Evolutionary conservation across 2,113 vertebrate genomes (phyloP).

Genomic region (Eretmochelys imbricata): DNA sequence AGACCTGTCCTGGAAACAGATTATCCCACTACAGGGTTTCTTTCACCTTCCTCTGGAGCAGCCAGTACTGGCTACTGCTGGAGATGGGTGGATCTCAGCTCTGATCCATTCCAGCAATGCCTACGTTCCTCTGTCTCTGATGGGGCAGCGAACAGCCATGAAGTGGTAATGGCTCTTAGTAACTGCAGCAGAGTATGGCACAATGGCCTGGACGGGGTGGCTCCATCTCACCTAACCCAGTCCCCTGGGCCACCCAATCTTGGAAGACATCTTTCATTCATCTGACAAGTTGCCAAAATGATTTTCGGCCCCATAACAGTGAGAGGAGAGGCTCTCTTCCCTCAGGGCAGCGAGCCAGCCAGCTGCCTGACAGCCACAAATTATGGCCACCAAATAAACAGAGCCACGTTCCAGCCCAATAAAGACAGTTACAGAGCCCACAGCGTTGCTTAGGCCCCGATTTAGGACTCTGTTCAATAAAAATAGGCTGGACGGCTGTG

Average conservation of each 20-base stretch:
- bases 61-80: not conserved
- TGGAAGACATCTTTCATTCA: not conserved
- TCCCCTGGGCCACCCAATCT: not conserved
- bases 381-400: not conserved
- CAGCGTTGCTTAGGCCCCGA: fast-evolving
- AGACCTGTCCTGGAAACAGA: not conserved
- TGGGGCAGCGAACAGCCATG: not conserved
- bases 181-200: too few relatives aligned
- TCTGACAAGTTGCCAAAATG: not conserved
- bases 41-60: not conserved
- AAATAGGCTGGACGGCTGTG: not conserved
- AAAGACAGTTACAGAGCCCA: not conserved
- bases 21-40: not conserved
- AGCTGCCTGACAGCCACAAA: not conserved
- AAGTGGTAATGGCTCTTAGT: not conserved
- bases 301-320: not conserved
- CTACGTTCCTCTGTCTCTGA: not conserved
- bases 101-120: not conserved
- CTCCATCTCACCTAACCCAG: not conserved
- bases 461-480: not conserved
- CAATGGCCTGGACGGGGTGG: not conserved
- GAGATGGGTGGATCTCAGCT: not conserved
- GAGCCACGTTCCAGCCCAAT: fast-evolving
- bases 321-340: not conserved
- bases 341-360: not conserved